These are phyloP conservation scores for Caradrina kadenii DNA, from an alignment of 2,888 invertebrate genomes.

Conservation along the genomic window DNA sequence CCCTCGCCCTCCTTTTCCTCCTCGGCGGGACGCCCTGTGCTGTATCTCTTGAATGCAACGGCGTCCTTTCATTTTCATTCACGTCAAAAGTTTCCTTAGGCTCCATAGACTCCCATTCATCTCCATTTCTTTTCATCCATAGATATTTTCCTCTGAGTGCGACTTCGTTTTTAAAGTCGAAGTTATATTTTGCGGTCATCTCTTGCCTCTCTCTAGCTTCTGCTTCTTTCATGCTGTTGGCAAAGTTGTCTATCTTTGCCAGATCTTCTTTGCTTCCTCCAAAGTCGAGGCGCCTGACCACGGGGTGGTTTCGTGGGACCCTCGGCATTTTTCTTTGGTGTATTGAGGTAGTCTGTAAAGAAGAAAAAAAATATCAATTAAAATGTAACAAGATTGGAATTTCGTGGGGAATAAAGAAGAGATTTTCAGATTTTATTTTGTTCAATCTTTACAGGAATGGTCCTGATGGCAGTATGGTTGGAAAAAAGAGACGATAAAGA, in stretches of 20 bases:
- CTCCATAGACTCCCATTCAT: slow-evolving; percentile 71
- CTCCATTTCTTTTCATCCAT: slow-evolving; percentile 78
- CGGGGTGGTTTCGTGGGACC: slow-evolving; percentile 72
- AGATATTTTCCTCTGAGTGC: slow-evolving; percentile 83
- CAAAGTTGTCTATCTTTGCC: slow-evolving; percentile 73
- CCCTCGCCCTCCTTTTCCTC: slow-evolving; percentile 65
- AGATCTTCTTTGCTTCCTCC: slow-evolving; percentile 69
- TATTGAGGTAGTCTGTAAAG: slow-evolving; percentile 76
- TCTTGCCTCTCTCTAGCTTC: slow-evolving; percentile 66
- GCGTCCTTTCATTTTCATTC: slow-evolving; percentile 74
- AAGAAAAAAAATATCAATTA: slow-evolving; percentile 45
- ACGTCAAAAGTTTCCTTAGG: slow-evolving; percentile 20
- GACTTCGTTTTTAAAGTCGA: slow-evolving; percentile 89
- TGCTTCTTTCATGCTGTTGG: slow-evolving; percentile 76
- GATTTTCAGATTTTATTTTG: too few species aligned
- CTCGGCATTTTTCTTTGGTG: slow-evolving; percentile 75
- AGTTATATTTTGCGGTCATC: slow-evolving; percentile 88
- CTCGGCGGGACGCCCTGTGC: slow-evolving; percentile 51
- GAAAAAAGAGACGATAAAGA: too few species aligned
- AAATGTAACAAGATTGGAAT: not conserved
- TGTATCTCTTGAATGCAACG: slow-evolving; percentile 63
- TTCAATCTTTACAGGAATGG: not conserved
- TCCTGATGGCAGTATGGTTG: too few species aligned
- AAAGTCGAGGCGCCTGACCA: slow-evolving; percentile 82
- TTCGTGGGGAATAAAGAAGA: not conserved